Conservation (phyloP, 2,888 invertebrate species). For the Lysandra bellargus region DNA sequence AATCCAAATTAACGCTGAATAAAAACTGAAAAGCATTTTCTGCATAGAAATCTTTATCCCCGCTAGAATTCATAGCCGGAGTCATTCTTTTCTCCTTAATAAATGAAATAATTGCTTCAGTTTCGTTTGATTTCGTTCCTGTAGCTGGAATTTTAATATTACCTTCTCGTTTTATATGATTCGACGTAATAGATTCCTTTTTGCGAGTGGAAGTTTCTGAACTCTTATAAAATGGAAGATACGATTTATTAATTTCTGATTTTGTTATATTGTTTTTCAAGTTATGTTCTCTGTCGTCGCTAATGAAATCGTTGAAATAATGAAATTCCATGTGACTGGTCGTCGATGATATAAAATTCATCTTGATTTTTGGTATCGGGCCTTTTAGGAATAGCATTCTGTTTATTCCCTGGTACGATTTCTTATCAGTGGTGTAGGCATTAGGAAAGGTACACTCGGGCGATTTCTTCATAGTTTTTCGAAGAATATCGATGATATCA, state of each 20-base stretch:
- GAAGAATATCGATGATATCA: constrained; percentile 62
- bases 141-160: not conserved
- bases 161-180: not conserved
- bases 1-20: not conserved
- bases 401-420: not conserved
- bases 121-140: not conserved
- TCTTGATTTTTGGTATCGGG: not conserved
- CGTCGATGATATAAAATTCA: constrained; percentile 45
- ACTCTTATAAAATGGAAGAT: not conserved
- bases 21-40: not conserved
- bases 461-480: constrained; percentile 60
- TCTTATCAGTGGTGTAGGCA: not conserved
- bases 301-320: constrained; percentile 56
- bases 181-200: not conserved
- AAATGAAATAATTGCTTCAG: not conserved
- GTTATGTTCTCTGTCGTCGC: not conserved
- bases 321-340: constrained; percentile 69
- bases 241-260: not conserved
- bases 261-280: not conserved
- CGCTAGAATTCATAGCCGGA: not conserved
- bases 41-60: not conserved
- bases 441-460: constrained; percentile 43
- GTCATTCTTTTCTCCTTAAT: constrained; percentile 6
- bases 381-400: constrained; percentile 30
- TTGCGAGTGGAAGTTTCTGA: not conserved